Evolutionary conservation across 2,113 vertebrate genomes (phyloP), one percentile per base, ranked within the genome.

Genomic region (Notothenia coriiceps): DNA sequence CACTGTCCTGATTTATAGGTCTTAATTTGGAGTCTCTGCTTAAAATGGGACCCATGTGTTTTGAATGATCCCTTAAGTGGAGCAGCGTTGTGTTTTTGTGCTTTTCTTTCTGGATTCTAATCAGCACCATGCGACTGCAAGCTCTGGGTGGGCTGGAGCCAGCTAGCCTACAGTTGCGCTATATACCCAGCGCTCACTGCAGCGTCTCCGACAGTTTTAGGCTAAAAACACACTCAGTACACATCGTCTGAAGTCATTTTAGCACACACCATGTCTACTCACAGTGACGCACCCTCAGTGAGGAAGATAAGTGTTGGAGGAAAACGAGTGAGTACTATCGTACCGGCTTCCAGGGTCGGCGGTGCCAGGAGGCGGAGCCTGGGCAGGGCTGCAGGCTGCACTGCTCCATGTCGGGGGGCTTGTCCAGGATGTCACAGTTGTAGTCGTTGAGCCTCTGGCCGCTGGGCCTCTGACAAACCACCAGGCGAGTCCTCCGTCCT

Each of bases 321-420:
- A 70, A 79, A 89, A 90, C 77, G 75, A 89, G 66, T 88, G 84
- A 95, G 91, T 82, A 85, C 95, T 97, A 97, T 97, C 97, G 91
- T 98, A 98, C 97, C 97, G 94, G 97, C 93, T 97, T 97, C 98
- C 98, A 99, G 0, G 96, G 95, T 93, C 93, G 96, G 93, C 96
- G 96, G 91, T 96, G 96, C 98, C 98, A 99, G 90, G 96, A 94
- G 77, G 95, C 96, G 20, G 95, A 95, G 88, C 94, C 96, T 59
- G 96, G 96, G 90, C 98, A 99, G 78, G 96, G 92, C 66, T 97
- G 96, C 82, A 91, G 87, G 78, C 96, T 97, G 91, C 98, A 99
- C 0, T 94, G 97, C 66, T 94, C 95, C 93, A 95, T 91, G 61
- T 96, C 94, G 2, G 95, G 95, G 1, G 98, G 98, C 88, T 97